Base-by-base conservation (phyloP, 2,113 vertebrate genomes). In the Gambusia affinis region DNA sequence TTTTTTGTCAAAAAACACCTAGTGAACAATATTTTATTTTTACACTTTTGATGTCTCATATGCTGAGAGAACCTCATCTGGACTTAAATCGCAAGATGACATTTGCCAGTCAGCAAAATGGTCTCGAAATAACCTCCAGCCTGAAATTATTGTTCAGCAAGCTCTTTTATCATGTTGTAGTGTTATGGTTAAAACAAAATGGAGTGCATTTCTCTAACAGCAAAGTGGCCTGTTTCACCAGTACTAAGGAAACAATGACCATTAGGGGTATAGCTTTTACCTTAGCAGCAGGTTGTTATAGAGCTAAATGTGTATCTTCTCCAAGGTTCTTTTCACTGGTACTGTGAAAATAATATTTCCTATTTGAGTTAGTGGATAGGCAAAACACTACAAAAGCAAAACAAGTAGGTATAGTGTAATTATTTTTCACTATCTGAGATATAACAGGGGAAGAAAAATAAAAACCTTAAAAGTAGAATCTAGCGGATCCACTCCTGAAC, bases 71-170 rank as follows among this genome's bases (percentile, higher is more conserved):
- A 8, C 73, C 37, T 73, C 71, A 11, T 72, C 72, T 76, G 39
- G 66, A 72, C 33, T 29, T 35, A 11, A 51, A 64, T 72, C n/a
- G 15, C 68, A n/a, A 1, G 33, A 60, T 67, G 72, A 73, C 17
- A 17, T 54, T 75, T 60, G 8, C 60, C 68, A 81, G 66, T 83
- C 80, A 85, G 77, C 71, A 64, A 77, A 83, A 80, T 42, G 67
- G 60, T 47, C 30, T 30, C 64, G 19, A 77, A 80, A 79, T 67
- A 64, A 76, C 22, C 61, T 37, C 57, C 22, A 47, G 61, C 65
- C 65, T 80, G 62, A 27, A 69, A 83, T 75, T 78, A 73, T 42
- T 64, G 77, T 65, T 83, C 42, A 67, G 67, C 47, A 29, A 14
- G 60, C 28, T 67, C 4, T 62, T 67, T 64, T 12, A 2, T 61